phyloP scores from a whole-genome alignment of 2,888 invertebrate species.

The Myopa testacea region DNA sequence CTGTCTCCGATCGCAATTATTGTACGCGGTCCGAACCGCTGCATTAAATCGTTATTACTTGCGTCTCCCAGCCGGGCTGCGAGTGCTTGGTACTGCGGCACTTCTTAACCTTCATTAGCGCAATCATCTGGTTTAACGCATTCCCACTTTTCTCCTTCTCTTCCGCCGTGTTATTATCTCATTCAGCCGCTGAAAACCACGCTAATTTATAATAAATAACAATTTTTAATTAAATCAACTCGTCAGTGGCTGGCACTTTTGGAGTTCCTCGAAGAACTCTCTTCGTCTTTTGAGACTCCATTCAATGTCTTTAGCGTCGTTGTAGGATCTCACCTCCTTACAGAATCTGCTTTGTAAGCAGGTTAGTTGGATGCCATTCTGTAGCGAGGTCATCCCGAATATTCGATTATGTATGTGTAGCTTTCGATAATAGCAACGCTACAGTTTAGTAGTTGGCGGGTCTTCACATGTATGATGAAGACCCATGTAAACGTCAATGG shows the following conservation, averaged over 20 bases:
- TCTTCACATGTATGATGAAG: too few relatives aligned
- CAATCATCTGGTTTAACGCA: background rate
- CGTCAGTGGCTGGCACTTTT: background rate
- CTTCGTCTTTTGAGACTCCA: background rate
- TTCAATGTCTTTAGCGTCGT: background rate
- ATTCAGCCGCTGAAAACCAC: background rate
- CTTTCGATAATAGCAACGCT: background rate
- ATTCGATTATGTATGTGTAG: too few relatives aligned
- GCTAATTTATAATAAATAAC: constrained; percentile 17
- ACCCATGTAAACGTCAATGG: background rate
- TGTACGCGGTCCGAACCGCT: constrained; percentile 28
- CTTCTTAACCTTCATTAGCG: constrained; percentile 9
- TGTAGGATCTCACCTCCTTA: background rate
- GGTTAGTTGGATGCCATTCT: too few relatives aligned
- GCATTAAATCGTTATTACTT: constrained; percentile 31
- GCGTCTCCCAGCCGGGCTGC: background rate
- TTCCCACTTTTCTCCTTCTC: constrained; percentile 7
- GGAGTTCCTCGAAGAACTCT: background rate
- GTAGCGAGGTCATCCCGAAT: background rate
- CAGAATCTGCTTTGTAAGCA: constrained; percentile 1
- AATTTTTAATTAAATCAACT: constrained; percentile 24
- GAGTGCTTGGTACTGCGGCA: background rate
- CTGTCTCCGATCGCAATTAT: constrained; percentile 24
- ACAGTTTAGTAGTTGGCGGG: background rate
- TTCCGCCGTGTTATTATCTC: background rate